Conservation (phyloP, 1,140 invertebrate species). For the Lasaia peninsularis region DNA sequence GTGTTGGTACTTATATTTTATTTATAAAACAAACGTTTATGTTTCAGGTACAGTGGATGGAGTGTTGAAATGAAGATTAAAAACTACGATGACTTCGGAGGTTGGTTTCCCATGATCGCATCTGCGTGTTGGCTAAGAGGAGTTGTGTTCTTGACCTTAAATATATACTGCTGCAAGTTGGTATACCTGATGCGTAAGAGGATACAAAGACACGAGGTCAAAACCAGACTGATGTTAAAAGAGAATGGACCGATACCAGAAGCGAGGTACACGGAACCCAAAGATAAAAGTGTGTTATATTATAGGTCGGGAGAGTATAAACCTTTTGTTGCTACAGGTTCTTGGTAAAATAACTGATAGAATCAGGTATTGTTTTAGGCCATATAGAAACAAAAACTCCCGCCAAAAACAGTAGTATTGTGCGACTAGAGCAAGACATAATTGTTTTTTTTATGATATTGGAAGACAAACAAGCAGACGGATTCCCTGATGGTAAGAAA, state of each 20-base stretch:
- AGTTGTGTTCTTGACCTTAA: constrained; percentile 36
- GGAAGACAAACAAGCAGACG: too few relatives aligned
- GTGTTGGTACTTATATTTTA: too few relatives aligned
- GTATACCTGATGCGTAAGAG: constrained; percentile 31
- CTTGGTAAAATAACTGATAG: too few relatives aligned
- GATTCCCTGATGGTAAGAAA: too few relatives aligned
- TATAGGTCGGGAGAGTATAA: constrained; percentile 40
- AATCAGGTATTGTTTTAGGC: too few relatives aligned
- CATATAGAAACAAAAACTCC: too few relatives aligned
- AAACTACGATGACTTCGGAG: constrained; percentile 46
- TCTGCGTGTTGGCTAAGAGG: constrained; percentile 50
- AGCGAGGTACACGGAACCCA: constrained; percentile 17
- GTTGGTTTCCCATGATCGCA: constrained; percentile 52
- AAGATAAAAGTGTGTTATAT: constrained; percentile 36
- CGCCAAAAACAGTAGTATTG: too few relatives aligned
- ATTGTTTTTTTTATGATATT: too few relatives aligned
- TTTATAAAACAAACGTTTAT: too few relatives aligned
- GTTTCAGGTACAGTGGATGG: constrained; percentile 49
- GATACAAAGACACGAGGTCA: constrained; percentile 42
- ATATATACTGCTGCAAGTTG: constrained; percentile 45
- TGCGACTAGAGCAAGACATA: too few relatives aligned
- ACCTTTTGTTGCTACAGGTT: constrained; percentile 22
- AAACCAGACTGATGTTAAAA: constrained; percentile 27
- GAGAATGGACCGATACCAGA: constrained; percentile 45
- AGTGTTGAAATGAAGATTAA: constrained; percentile 42